Evolutionary conservation across 2,113 vertebrate genomes (phyloP).

Genomic region (Macrotis lagotis): DNA sequence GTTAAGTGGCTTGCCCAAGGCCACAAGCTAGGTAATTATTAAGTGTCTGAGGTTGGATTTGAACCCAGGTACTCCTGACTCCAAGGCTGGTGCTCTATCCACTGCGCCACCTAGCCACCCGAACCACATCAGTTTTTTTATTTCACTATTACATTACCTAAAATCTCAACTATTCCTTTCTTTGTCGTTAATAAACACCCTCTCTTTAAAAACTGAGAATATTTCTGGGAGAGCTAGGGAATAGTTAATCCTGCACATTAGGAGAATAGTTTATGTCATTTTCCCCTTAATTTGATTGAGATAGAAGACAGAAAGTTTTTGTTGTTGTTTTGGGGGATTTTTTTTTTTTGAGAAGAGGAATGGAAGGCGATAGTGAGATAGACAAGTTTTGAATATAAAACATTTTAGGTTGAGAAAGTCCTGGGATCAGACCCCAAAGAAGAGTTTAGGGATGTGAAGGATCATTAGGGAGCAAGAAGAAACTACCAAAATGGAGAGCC

Average conservation of each 20-base stretch:
- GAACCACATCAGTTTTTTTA: too few species aligned
- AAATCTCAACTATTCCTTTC: constrained; percentile 6
- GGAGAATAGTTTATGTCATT: neutral
- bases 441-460: neutral
- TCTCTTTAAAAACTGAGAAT: neutral
- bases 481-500: neutral
- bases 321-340: neutral
- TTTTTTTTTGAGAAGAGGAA: neutral
- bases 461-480: neutral
- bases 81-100: too few species aligned
- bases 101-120: too few species aligned
- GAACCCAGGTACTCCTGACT: too few species aligned
- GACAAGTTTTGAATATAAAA: neutral
- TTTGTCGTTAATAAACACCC: neutral
- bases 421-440: neutral
- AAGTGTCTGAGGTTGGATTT: too few species aligned
- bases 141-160: neutral
- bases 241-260: neutral
- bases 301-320: neutral
- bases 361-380: neutral
- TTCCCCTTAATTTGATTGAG: neutral
- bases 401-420: neutral
- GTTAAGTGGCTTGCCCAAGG: too few species aligned
- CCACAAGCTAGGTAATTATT: too few species aligned
- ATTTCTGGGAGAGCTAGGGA: neutral